A percentile compares a stretch with the other conserved stretches of the same genome.
Evolutionary conservation across 2,888 invertebrate genomes (phyloP).

Genomic region (Bhutanitis thaidina): DNA sequence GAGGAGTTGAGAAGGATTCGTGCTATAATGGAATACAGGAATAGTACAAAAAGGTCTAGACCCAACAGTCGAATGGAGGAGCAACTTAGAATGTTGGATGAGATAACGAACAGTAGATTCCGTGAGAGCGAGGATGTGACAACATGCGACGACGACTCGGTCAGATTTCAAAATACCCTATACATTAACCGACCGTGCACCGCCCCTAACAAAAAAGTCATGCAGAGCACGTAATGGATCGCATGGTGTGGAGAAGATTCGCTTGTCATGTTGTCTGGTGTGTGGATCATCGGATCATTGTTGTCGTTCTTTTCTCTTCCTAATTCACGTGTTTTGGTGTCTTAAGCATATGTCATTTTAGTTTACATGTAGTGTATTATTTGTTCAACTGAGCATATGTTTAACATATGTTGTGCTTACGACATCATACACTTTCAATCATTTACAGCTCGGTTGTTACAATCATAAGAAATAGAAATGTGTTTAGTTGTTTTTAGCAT

Average conservation of each 20-base stretch:
- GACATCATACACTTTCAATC: conserved; percentile 28
- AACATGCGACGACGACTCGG: conserved; percentile 59
- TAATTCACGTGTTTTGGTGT: conserved; percentile 24
- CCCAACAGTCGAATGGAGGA: conserved; percentile 65
- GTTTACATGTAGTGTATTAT: neutral
- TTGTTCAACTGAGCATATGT: neutral
- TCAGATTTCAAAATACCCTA: conserved; percentile 46
- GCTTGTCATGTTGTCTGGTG: conserved; percentile 30
- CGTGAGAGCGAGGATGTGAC: conserved; percentile 55
- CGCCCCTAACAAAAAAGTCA: conserved; percentile 29
- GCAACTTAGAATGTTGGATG: conserved; percentile 59
- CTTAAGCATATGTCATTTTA: conserved; percentile 16
- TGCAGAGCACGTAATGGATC: conserved; percentile 33
- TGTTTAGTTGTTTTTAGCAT: conserved; percentile 33
- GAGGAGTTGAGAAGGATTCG: conserved; percentile 50
- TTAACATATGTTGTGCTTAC: conserved; percentile 19
- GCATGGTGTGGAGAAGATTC: conserved; percentile 33
- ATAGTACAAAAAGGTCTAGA: conserved; percentile 39
- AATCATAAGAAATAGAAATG: conserved; percentile 31
- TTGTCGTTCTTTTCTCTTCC: conserved; percentile 28
- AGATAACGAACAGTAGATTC: conserved; percentile 56
- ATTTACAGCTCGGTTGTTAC: conserved; percentile 26
- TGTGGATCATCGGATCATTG: conserved; percentile 23
- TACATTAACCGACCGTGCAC: conserved; percentile 33
- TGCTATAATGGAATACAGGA: conserved; percentile 46